These are phyloP conservation scores for Peromyscus leucopus DNA, from an alignment of 2,113 vertebrate genomes.

Conservation along the genomic window DNA sequence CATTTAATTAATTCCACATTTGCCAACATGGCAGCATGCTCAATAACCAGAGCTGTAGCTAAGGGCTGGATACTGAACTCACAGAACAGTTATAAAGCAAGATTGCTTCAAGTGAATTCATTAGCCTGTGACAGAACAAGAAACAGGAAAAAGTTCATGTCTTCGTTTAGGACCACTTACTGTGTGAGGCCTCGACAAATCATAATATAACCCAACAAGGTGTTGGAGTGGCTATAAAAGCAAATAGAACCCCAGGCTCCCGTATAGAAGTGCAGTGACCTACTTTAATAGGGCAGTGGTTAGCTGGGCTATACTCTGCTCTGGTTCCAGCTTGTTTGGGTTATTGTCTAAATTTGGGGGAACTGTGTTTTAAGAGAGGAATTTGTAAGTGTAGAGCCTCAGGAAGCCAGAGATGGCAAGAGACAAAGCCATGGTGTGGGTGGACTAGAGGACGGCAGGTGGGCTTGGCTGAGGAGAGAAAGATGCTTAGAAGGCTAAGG, in stretches of 20 bases:
- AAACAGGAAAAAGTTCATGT: slow-evolving; percentile 67
- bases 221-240: slow-evolving; percentile 76
- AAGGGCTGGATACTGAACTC: slow-evolving; percentile 1
- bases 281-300: slow-evolving; percentile 69
- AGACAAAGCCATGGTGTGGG: not conserved
- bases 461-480: not conserved
- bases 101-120: slow-evolving; percentile 41
- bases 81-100: slow-evolving; percentile 21
- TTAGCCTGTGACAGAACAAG: slow-evolving; percentile 11
- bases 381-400: slow-evolving; percentile 24
- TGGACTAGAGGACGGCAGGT: not conserved
- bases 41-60: not conserved
- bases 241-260: slow-evolving; percentile 74
- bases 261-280: slow-evolving; percentile 59
- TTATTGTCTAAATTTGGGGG: slow-evolving; percentile 58
- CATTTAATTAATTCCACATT: slow-evolving; percentile 67
- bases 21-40: not conserved
- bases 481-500: not conserved
- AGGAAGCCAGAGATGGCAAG: not conserved
- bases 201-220: slow-evolving; percentile 75
- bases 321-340: slow-evolving; percentile 41
- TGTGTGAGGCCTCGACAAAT: slow-evolving; percentile 59
- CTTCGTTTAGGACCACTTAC: slow-evolving; percentile 57
- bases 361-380: slow-evolving; percentile 45
- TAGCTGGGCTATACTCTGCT: slow-evolving; percentile 20